Base-by-base conservation (phyloP, 2,113 vertebrate genomes). In the Amphilophus citrinellus region DNA sequence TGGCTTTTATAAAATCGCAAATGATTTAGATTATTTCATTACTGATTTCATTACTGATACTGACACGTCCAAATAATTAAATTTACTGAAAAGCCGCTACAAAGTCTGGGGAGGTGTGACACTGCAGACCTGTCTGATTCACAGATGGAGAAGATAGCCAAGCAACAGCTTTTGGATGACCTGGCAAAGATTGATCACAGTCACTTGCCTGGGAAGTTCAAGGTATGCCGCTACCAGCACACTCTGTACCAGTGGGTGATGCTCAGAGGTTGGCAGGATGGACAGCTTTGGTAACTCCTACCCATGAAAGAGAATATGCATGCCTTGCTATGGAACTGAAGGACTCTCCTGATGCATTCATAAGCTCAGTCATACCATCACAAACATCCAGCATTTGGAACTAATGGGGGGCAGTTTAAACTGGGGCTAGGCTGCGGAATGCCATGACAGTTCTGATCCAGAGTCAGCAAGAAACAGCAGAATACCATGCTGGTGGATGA, bases 11-110 rank as follows among this genome's bases (percentile, higher is more conserved):
- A 0, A 20, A n/a, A n/a, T 63, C n/a, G 39, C 39, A 42, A 42
- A 42, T 42, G 10, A 42, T 42, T 42, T 42, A 10, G 39, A 10
- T 42, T 39, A 39, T 10, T 39, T 39, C 37, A 10, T 39, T 39
- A 39, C 27, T 27, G 27, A 37, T 37, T 37, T 37, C 37, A 37
- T 37, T 39, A 39, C 37, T 11, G 10, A 42, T 44, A 10, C 39
- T 42, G 11, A 11, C 39, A 63, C 39, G 22, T 39, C 35, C n/a
- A 0, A 63, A 37, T 63, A 63, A 7, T 63, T 10, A 37, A 0
- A 37, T 37, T 62, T 62, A 20, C 30, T 62, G 61, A 39, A 39
- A 39, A 39, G 37, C 37, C 2, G 7, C 37, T 39, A 10, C 37
- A 39, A 39, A 39, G 37, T 62, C 15, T 7, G 61, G 37, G 61